Percentiles rank a stretch among this genome's conserved stretches.
Evolutionary conservation across 2,113 vertebrate genomes (phyloP).

Genomic region (Cephalopterus ornatus): DNA sequence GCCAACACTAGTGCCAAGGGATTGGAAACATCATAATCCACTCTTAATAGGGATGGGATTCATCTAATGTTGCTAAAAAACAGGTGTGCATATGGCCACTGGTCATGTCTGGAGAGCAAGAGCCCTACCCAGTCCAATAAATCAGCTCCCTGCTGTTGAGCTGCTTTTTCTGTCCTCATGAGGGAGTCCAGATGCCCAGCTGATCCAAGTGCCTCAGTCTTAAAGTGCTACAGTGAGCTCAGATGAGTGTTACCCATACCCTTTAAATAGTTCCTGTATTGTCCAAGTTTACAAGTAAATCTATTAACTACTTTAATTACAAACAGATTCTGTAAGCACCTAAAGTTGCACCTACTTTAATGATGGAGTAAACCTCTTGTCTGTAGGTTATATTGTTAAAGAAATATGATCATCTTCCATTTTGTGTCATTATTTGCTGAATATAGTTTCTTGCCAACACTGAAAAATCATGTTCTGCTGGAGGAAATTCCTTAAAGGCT

Average conservation of each 20-base stretch:
- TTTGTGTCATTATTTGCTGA: conserved; percentile 23
- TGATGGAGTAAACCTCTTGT: not conserved
- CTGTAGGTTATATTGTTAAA: conserved; percentile 27
- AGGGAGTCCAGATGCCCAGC: not conserved
- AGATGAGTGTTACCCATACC: not conserved
- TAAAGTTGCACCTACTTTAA: not conserved
- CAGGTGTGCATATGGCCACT: not conserved
- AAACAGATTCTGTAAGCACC: not conserved
- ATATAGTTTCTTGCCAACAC: conserved; percentile 17
- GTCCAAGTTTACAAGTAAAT: not conserved
- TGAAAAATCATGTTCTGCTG: conserved; percentile 51
- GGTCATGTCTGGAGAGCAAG: not conserved
- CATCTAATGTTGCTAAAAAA: not conserved
- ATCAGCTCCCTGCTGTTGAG: not conserved
- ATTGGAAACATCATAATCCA: not conserved
- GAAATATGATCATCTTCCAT: conserved; percentile 26
- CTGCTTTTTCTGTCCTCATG: not conserved
- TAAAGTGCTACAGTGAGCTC: not conserved
- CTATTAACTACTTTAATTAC: not conserved
- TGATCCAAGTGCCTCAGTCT: not conserved
- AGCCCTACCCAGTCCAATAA: not conserved
- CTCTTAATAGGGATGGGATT: not conserved
- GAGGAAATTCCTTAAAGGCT: conserved; percentile 47
- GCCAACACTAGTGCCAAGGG: not conserved
- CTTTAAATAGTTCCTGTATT: not conserved